These are phyloP conservation scores for Crenichthys baileyi DNA, from an alignment of 2,797 vertebrate species.

Conservation along the genomic window DNA sequence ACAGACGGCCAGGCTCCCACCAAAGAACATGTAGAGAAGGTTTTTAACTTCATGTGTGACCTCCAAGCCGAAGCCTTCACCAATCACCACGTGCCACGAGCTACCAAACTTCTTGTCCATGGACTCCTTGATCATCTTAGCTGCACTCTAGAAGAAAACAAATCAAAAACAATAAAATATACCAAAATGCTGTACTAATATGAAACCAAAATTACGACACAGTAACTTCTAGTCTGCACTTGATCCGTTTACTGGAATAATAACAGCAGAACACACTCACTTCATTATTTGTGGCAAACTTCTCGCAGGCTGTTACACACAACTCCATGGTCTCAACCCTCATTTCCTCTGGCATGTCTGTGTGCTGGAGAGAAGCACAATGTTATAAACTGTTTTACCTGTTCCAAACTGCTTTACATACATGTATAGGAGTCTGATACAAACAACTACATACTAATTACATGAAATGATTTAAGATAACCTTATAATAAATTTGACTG, in stretches of 20 bases:
- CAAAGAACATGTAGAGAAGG: constrained; percentile 98
- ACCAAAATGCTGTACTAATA: background rate
- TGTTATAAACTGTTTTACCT: background rate
- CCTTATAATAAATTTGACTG: too few species aligned
- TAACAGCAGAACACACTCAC: constrained; percentile 65
- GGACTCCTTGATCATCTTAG: constrained; percentile 99
- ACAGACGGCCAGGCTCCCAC: constrained; percentile 93
- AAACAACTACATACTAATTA: background rate
- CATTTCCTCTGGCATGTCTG: constrained; percentile 98
- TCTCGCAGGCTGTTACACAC: constrained; percentile 94
- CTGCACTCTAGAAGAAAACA: constrained; percentile 69
- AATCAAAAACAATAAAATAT: background rate
- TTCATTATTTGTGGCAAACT: constrained; percentile 97
- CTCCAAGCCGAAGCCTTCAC: constrained; percentile 97
- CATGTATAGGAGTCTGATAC: too few species aligned
- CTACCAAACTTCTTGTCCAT: constrained; percentile 99
- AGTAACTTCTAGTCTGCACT: too few species aligned
- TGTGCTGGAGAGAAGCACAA: constrained; percentile 83
- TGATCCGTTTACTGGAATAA: background rate
- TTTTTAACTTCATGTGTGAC: constrained; percentile 97
- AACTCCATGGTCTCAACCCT: constrained; percentile 94
- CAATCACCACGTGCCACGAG: constrained; percentile 98
- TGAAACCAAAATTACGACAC: background rate
- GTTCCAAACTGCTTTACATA: background rate
- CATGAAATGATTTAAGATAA: too few species aligned